Evolutionary conservation across 1,140 invertebrate species (phyloP).

Genomic region (Potamilus streckersoni): DNA sequence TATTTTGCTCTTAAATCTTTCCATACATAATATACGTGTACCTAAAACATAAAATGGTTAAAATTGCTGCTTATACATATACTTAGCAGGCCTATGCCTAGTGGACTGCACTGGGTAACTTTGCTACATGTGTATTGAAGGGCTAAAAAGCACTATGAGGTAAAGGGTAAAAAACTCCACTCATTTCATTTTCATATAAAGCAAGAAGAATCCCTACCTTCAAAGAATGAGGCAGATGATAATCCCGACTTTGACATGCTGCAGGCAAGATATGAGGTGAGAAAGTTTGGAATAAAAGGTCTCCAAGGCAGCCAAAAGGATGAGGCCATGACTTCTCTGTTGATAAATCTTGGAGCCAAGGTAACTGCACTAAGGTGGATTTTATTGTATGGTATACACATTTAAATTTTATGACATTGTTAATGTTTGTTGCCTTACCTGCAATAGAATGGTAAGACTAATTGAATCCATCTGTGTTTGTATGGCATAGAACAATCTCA

Average conservation of each 20-base stretch:
- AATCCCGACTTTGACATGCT: slow-evolving; percentile 36
- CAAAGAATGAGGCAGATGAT: slow-evolving; percentile 1
- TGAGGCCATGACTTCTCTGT: slow-evolving; percentile 35
- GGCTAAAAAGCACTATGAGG: not conserved
- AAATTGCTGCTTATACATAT: too few relatives aligned
- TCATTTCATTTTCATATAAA: not conserved
- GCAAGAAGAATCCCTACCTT: not conserved
- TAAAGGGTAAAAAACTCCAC: not conserved
- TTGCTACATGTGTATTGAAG: too few relatives aligned
- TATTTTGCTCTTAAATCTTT: too few relatives aligned
- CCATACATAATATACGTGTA: too few relatives aligned
- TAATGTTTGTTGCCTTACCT: not conserved
- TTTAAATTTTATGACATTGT: not conserved
- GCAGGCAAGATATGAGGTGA: slow-evolving; percentile 38
- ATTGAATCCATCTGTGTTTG: not conserved
- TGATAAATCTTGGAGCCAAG: slow-evolving; percentile 45
- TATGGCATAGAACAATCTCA: not conserved
- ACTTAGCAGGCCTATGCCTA: not conserved
- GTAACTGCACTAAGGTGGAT: slow-evolving; percentile 1
- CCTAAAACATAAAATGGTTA: too few relatives aligned
- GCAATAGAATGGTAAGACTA: not conserved
- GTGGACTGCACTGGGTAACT: too few relatives aligned
- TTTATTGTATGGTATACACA: not conserved
- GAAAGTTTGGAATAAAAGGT: slow-evolving; percentile 45
- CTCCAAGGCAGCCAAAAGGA: slow-evolving; percentile 37